These are phyloP conservation scores for Dipodomys spectabilis DNA, from an alignment of 2,113 vertebrate genomes.

Conservation along the genomic window DNA sequence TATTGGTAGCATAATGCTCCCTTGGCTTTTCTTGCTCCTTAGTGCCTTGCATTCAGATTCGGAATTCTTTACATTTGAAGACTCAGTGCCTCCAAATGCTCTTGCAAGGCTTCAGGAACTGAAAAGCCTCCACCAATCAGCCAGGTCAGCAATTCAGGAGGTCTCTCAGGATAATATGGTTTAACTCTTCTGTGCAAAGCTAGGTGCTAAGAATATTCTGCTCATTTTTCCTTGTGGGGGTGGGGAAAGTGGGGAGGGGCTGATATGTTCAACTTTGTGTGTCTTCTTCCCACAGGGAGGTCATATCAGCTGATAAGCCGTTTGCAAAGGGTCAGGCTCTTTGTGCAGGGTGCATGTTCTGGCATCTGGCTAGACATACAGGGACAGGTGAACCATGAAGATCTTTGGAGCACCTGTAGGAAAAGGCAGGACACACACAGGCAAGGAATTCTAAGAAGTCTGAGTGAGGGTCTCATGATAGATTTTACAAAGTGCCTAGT, in stretches of 20 bases:
- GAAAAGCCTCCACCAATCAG: too few species aligned
- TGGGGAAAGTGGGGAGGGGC: background rate
- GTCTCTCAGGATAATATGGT: background rate
- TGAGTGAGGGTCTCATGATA: too few species aligned
- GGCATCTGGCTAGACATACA: background rate
- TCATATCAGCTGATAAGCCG: background rate
- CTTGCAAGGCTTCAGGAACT: background rate
- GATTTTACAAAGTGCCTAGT: background rate
- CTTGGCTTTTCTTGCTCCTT: background rate
- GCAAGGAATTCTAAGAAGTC: rapidly evolving
- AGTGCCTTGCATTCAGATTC: too few species aligned
- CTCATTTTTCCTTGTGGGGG: background rate
- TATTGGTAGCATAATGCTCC: background rate
- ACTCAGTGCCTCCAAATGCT: background rate
- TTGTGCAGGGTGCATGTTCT: background rate
- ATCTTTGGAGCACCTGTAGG: background rate
- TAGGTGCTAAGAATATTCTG: rapidly evolving
- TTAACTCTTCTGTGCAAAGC: background rate
- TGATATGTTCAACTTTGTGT: background rate
- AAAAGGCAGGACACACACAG: background rate
- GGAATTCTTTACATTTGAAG: background rate
- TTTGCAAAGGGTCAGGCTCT: background rate
- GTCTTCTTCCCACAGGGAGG: background rate
- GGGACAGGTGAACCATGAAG: background rate
- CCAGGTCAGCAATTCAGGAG: background rate